Evolutionary conservation across 2,113 vertebrate genomes (phyloP), one percentile per base, ranked within the genome.

Genomic region (Marmota flaviventris): DNA sequence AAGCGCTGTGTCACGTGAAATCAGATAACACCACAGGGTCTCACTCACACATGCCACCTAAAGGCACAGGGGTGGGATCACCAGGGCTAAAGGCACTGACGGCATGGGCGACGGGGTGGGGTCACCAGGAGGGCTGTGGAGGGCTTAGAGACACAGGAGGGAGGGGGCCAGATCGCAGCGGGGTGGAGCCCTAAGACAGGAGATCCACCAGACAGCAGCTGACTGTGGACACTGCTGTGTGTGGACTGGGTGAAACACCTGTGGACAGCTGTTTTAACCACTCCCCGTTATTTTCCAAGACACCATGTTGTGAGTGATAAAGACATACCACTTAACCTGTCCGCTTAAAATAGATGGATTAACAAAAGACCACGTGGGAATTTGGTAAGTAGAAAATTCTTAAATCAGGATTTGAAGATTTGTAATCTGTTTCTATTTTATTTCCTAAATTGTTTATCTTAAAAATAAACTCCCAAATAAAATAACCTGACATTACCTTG

Each of bases 401-500:
- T 39, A 85, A 92, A 18, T 61, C 24, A 92, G 11, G 73, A 67
- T 85, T 61, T 45, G 39, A 85, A 89, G 11, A 4, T 34, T 58
- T 75, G 25, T 58, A 27, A 25, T 82, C 34, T 61, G 63, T 63
- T 37, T 39, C 39, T 61, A 63, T 56, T 37, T 56, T 56, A 72
- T 45, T 96, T 82, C 39, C 79, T 87, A 76, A 89, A 27, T 51
- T 88, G 88, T 78, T 88, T 93, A 34, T 81, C 77, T 24, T 69
- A 3, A 45, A 90, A 91, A 73, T 45, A 70, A 94, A 86, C 34
- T 67, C 84, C 79, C 69, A 78, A n/a, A 29, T 45, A 34, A 65
- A 48, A 56, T 83, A 32, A 87, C 12, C 22, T 78, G 37, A 85
- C 22, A 29, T 48, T 22, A 32, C 51, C 65, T 72, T 42, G 69